Evolutionary conservation across 2,888 invertebrate genomes (phyloP).

Genomic region (Cerastis leucographa): DNA sequence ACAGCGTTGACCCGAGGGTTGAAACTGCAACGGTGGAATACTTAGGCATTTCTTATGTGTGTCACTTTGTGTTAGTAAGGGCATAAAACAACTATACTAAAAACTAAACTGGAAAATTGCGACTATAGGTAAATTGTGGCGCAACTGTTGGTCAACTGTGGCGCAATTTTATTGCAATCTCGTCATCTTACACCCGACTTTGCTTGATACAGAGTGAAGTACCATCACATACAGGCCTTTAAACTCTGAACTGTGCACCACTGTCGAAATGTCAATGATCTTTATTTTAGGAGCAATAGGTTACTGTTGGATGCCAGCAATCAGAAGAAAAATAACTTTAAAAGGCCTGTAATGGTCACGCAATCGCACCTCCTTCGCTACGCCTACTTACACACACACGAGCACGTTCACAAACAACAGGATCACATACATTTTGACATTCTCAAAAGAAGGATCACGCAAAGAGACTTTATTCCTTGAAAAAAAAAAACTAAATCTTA

Average conservation of each 20-base stretch:
- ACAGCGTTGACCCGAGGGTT: not conserved
- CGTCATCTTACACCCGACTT: constrained; percentile 16
- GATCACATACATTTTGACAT: constrained; percentile 67
- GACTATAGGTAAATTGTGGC: not conserved
- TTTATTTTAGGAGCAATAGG: not conserved
- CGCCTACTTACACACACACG: constrained; percentile 44
- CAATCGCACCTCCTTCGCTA: constrained; percentile 33
- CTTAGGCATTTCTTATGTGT: not conserved
- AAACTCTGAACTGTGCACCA: not conserved
- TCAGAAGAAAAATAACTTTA: not conserved
- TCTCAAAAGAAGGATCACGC: constrained; percentile 65
- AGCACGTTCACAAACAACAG: constrained; percentile 37
- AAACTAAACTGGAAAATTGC: not conserved
- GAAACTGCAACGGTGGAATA: not conserved
- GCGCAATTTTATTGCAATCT: constrained; percentile 30
- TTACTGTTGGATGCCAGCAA: not conserved
- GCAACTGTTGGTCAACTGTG: not conserved
- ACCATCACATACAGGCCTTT: not conserved
- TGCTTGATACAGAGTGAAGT: constrained; percentile 33
- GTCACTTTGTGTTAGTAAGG: not conserved
- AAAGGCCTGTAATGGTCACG: constrained; percentile 17
- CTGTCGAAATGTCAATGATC: not conserved
- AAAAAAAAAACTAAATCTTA: constrained; percentile 21
- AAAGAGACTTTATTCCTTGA: constrained; percentile 50
- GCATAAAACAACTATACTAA: not conserved